These are phyloP conservation scores for Nanger granti DNA, from an alignment of 2,113 vertebrate genomes.

Conservation along the genomic window DNA sequence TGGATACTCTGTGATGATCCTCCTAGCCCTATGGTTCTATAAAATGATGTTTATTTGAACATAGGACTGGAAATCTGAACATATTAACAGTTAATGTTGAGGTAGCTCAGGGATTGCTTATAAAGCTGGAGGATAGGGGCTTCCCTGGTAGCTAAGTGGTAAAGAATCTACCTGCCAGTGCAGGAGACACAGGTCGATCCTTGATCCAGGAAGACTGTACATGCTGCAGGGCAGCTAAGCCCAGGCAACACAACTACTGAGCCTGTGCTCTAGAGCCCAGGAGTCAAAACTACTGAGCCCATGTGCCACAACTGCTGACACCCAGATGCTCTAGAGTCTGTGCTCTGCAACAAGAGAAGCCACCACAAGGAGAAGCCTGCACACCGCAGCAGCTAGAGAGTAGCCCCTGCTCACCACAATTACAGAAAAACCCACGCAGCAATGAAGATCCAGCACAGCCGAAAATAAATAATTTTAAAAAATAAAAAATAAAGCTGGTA, in stretches of 20 bases:
- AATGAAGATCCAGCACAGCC: not conserved
- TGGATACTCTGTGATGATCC: not conserved
- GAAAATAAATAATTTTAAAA: not conserved
- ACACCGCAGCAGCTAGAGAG: not conserved
- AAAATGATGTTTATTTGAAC: conserved; percentile 30
- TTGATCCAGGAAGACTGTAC: not conserved
- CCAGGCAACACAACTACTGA: not conserved
- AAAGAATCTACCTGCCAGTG: not conserved
- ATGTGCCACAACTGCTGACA: not conserved
- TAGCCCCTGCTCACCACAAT: not conserved
- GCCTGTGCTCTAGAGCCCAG: not conserved
- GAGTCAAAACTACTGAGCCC: not conserved
- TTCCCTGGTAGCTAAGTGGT: not conserved
- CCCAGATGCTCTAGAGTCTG: not conserved
- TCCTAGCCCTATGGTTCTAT: not conserved
- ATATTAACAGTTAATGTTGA: not conserved
- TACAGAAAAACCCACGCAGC: not conserved
- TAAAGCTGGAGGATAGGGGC: not conserved
- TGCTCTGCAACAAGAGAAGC: not conserved
- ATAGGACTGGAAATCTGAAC: not conserved
- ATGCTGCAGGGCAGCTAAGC: not conserved
- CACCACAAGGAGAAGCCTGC: not conserved
- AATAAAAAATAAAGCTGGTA: not conserved
- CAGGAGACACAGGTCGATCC: not conserved
- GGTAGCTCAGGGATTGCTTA: not conserved